These are phyloP conservation scores for Octopus sinensis DNA, from an alignment of 1,140 invertebrate species.

Conservation along the genomic window DNA sequence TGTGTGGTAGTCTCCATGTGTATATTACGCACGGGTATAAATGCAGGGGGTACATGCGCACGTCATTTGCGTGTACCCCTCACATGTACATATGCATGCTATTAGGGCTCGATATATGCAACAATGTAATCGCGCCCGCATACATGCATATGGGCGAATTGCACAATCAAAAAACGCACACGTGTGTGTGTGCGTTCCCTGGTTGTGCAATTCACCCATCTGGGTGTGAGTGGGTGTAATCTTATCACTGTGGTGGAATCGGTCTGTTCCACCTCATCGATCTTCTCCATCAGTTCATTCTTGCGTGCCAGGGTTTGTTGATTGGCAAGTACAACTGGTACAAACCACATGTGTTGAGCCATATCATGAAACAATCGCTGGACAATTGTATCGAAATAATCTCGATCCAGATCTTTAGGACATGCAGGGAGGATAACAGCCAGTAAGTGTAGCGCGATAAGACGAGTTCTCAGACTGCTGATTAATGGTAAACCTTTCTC, in stretches of 20 bases:
- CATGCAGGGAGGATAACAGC: slow-evolving; percentile 59
- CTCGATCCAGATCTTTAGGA: slow-evolving; percentile 41
- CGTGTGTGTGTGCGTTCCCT: no score
- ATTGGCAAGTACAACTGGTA: slow-evolving; percentile 57
- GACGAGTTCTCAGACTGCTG: slow-evolving; percentile 59
- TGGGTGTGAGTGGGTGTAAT: no score
- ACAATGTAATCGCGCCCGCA: no score
- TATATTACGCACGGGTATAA: no score
- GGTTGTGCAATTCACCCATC: no score
- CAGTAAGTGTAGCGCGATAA: slow-evolving; percentile 63
- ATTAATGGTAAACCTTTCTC: slow-evolving; percentile 42
- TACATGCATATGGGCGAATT: no score
- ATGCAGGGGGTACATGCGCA: no score
- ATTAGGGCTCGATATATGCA: no score
- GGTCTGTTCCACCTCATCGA: slow-evolving; percentile 35
- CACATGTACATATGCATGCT: no score
- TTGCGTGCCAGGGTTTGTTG: slow-evolving; percentile 54
- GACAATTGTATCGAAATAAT: slow-evolving; percentile 58
- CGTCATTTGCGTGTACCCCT: no score
- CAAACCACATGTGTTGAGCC: slow-evolving; percentile 63
- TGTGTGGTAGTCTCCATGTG: no score
- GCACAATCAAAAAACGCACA: no score
- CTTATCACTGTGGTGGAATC: slow-evolving; percentile 24
- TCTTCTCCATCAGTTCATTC: slow-evolving; percentile 50
- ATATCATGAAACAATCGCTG: slow-evolving; percentile 62